These are phyloP conservation scores for Steinernema hermaphroditum DNA, from an alignment of 2,888 invertebrate genomes.

Conservation along the genomic window DNA sequence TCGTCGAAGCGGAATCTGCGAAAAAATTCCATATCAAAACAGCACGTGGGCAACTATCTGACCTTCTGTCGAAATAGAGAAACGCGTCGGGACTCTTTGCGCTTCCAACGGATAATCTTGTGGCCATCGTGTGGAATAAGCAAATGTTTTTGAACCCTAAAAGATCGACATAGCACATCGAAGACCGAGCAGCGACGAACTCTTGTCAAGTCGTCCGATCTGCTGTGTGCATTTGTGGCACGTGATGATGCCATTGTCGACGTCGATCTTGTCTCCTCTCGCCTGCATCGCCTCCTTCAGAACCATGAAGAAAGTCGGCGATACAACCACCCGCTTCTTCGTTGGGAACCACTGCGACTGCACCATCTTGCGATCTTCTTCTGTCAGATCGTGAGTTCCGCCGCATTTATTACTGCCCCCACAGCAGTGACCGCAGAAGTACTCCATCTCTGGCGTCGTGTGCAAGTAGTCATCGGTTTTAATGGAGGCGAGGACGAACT, in stretches of 20 bases:
- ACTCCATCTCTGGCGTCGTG: slow-evolving; percentile 53
- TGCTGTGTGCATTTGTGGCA: not conserved
- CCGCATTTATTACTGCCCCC: not conserved
- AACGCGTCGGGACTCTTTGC: not conserved
- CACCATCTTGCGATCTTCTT: slow-evolving; percentile 34
- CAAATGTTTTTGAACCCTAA: not conserved
- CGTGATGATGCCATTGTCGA: not conserved
- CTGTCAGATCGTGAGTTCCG: slow-evolving; percentile 29
- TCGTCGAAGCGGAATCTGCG: slow-evolving; percentile 33
- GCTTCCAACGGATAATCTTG: not conserved
- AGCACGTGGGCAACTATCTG: not conserved
- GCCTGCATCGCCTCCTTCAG: slow-evolving; percentile 3
- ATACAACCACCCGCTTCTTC: slow-evolving; percentile 47
- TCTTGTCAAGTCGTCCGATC: not conserved
- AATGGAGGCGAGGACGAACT: slow-evolving; percentile 30
- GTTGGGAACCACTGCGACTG: slow-evolving; percentile 49
- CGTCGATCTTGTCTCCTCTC: not conserved
- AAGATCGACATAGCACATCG: not conserved
- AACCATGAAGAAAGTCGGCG: slow-evolving; percentile 41
- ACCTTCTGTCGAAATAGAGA: not conserved
- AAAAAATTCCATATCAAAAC: too few relatives aligned
- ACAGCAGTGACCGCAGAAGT: slow-evolving; percentile 55
- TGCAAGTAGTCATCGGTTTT: slow-evolving; percentile 55
- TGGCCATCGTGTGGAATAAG: not conserved
- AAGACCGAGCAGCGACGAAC: not conserved